These are phyloP conservation scores for Zophobas atratus DNA, from an alignment of 1,140 invertebrate genomes.

Conservation along the genomic window DNA sequence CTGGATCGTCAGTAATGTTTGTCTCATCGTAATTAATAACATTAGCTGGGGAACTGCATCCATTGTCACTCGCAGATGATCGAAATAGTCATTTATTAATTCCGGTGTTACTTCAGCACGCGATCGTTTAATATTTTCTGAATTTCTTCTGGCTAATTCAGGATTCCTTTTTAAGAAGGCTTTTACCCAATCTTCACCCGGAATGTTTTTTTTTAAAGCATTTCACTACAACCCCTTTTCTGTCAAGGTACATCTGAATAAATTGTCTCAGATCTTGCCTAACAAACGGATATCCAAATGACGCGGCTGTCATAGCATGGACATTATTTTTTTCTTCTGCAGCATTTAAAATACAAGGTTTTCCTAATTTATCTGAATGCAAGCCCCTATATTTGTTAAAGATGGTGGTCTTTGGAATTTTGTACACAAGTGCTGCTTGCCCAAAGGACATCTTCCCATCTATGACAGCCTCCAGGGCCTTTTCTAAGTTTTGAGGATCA, in stretches of 20 bases:
- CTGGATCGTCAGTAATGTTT: conserved; percentile 65
- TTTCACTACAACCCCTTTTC: conserved; percentile 14
- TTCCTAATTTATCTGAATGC: not conserved
- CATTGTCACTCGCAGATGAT: not conserved
- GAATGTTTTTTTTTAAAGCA: not conserved
- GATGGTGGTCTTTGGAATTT: not conserved
- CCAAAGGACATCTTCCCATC: not conserved
- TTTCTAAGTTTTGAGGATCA: not conserved
- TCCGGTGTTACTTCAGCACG: not conserved
- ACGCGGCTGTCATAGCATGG: conserved; percentile 5
- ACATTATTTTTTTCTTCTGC: conserved; percentile 1
- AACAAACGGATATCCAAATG: conserved; percentile 12
- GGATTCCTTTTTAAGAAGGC: conserved; percentile 13
- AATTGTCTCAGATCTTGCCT: not conserved
- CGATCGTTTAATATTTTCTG: conserved; percentile 14
- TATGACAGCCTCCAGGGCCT: not conserved
- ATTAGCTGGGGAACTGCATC: conserved; percentile 59
- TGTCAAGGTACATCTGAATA: conserved; percentile 1
- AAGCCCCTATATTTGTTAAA: not conserved
- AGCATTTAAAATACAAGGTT: not conserved
- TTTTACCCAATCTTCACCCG: not conserved
- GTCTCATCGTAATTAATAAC: conserved; percentile 68
- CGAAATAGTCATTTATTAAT: conserved; percentile 6
- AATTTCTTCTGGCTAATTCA: not conserved
- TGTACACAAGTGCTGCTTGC: not conserved